Evolutionary conservation across 2,113 vertebrate genomes (phyloP).

Genomic region (Gymnobelideus leadbeateri): DNA sequence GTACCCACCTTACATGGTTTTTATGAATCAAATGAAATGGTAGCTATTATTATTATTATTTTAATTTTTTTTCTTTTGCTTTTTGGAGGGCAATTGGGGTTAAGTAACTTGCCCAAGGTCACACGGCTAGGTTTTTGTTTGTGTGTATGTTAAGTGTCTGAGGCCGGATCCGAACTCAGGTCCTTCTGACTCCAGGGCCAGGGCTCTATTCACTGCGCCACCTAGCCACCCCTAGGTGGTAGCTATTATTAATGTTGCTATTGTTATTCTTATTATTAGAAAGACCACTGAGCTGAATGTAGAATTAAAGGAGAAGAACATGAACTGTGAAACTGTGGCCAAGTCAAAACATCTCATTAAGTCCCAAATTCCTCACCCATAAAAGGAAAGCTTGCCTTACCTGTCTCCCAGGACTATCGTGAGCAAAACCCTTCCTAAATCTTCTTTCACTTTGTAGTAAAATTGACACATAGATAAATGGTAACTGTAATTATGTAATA

Average conservation of each 20-base stretch:
- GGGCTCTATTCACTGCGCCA: too few species aligned
- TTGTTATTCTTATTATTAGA: not conserved
- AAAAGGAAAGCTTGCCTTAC: not conserved
- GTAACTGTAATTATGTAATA: not conserved
- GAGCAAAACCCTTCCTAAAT: not conserved
- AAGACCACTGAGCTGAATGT: not conserved
- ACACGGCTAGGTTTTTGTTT: too few species aligned
- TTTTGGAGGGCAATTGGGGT: too few species aligned
- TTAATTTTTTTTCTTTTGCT: too few species aligned
- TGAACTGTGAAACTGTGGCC: conserved; percentile 9
- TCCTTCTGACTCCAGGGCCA: too few species aligned
- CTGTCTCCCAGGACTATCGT: not conserved
- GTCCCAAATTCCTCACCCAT: not conserved
- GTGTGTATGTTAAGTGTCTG: too few species aligned
- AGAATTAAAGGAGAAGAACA: not conserved
- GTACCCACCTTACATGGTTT: not conserved
- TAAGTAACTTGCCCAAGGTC: too few species aligned
- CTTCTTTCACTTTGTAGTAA: conserved; percentile 14
- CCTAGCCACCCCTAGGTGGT: too few species aligned
- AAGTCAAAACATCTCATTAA: not conserved
- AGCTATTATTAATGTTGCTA: not conserved
- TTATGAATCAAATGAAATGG: not conserved
- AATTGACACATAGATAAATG: conserved; percentile 17
- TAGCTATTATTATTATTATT: not conserved
- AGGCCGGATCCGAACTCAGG: too few species aligned